These are phyloP conservation scores for Propsilocerus akamusi DNA, from an alignment of 1,140 invertebrate genomes.

Conservation along the genomic window DNA sequence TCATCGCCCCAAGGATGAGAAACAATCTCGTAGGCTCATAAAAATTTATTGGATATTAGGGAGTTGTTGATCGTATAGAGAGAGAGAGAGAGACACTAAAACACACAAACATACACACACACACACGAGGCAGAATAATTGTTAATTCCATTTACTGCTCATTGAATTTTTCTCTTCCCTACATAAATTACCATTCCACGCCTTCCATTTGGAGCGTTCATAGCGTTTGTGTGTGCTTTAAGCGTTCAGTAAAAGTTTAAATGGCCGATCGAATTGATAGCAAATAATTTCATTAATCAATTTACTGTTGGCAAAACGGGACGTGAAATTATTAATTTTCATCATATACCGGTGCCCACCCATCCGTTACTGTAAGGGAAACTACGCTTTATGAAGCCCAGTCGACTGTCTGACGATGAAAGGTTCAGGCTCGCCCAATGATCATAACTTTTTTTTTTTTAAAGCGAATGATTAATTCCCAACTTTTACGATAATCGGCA, in stretches of 20 bases:
- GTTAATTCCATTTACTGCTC: conserved; percentile 1
- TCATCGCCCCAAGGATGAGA: no score
- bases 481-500: background rate
- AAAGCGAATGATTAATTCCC: background rate
- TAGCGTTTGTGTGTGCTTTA: background rate
- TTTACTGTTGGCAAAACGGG: background rate
- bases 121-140: background rate
- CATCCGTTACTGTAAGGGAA: no score
- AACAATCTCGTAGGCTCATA: background rate
- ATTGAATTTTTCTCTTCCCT: background rate
- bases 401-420: background rate
- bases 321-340: background rate
- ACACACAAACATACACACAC: background rate
- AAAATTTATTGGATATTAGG: conserved; percentile 2
- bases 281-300: background rate
- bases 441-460: no score
- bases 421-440: background rate
- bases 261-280: background rate
- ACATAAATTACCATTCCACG: background rate
- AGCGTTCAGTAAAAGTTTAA: background rate
- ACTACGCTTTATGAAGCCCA: background rate
- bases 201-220: background rate
- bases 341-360: no score
- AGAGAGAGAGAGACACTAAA: background rate
- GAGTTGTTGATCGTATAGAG: background rate